Evolutionary conservation across 1,140 invertebrate species (phyloP).

Genomic region (Akabosia matsudoensis): DNA sequence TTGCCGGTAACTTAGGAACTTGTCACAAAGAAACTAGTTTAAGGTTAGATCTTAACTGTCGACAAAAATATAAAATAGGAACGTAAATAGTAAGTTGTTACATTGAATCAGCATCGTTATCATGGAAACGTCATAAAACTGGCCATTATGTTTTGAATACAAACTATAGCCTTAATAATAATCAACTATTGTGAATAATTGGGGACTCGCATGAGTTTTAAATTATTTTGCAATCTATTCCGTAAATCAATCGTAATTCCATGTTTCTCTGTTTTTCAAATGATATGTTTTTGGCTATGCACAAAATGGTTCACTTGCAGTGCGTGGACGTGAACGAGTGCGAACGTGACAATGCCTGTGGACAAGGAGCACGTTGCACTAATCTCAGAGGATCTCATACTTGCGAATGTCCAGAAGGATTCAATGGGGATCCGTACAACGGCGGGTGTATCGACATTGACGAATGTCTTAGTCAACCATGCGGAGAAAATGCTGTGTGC

Average conservation of each 20-base stretch:
- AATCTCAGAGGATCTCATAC: constrained; percentile 50
- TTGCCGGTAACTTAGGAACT: background rate
- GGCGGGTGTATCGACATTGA: constrained; percentile 76
- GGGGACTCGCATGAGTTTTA: too few species aligned
- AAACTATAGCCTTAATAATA: too few species aligned
- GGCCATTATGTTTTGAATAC: too few species aligned
- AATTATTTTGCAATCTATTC: background rate
- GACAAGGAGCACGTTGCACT: constrained; percentile 63
- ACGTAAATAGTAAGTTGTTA: background rate
- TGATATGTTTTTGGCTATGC: background rate
- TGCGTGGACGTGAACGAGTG: constrained; percentile 84
- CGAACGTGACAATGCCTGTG: constrained; percentile 67
- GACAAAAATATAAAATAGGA: background rate
- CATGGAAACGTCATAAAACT: background rate
- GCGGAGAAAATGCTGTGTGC: constrained; percentile 77
- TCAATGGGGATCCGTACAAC: constrained; percentile 82
- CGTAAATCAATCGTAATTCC: background rate
- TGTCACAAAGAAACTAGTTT: background rate
- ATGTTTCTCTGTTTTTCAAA: background rate
- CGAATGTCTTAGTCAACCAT: constrained; percentile 70
- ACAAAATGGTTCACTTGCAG: constrained; percentile 54
- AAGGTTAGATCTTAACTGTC: background rate
- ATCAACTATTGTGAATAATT: too few species aligned
- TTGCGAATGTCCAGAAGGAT: constrained; percentile 73
- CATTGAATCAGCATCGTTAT: background rate